A percentile compares a stretch with the other conserved stretches of the same genome.
phyloP scores from a whole-genome alignment of 2,797 vertebrate species.

The Onychomys leucogaster region DNA sequence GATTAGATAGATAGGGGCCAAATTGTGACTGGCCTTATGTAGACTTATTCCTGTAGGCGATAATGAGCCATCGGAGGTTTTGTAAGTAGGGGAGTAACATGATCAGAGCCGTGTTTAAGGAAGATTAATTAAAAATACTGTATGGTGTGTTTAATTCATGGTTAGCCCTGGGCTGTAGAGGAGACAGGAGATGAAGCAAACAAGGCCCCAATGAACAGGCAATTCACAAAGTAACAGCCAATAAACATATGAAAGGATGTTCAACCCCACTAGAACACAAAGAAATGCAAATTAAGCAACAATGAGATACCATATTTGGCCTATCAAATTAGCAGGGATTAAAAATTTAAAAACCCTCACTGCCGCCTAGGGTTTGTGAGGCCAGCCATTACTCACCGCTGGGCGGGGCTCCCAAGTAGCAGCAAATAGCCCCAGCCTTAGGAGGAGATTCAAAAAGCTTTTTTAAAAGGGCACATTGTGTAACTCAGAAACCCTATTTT shows the following conservation, averaged over 20 bases:
- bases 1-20: neutral
- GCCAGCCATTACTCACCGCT: rapidly evolving
- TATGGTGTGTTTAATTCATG: constrained; percentile 77
- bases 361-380: constrained; percentile 17
- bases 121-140: constrained; percentile 83
- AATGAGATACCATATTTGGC: constrained; percentile 72
- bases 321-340: constrained; percentile 77
- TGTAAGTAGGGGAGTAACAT: constrained; percentile 73
- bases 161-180: constrained; percentile 75
- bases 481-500: constrained; percentile 70
- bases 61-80: constrained; percentile 73
- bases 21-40: constrained; percentile 28
- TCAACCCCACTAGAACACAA: constrained; percentile 50
- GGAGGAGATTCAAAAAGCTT: neutral
- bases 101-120: constrained; percentile 79
- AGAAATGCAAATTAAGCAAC: constrained; percentile 77
- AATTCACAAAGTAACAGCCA: constrained; percentile 74
- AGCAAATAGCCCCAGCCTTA: neutral
- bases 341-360: constrained; percentile 68
- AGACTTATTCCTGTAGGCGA: constrained; percentile 59
- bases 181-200: constrained; percentile 67
- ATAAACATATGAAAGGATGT: constrained; percentile 78
- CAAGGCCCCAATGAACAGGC: constrained; percentile 64
- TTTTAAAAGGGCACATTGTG: constrained; percentile 59
- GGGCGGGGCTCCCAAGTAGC: neutral